Evolutionary conservation across 2,797 vertebrate genomes (phyloP), one percentile per base, ranked within the genome.

Genomic region (Peromyscus melanophrys): DNA sequence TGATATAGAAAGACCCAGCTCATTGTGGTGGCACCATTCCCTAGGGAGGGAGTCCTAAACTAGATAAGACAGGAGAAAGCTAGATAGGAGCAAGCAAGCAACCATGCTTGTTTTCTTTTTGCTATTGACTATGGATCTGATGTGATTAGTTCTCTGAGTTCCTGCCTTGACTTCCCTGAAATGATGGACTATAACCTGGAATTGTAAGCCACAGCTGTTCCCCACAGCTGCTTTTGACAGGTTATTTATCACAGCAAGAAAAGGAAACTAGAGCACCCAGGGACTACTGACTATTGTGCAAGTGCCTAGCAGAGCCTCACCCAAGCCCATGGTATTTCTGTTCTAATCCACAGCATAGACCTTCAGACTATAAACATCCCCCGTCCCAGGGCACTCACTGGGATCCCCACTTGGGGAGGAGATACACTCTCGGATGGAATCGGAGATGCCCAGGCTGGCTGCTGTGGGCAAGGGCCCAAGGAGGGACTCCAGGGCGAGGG

Each of bases 391-490:
- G 57, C 90, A 99, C 99, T 99, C 98, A 99, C 99, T 99, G 67
- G 98, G 98, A 67, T 99, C 99, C 34, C 85, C 96, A 96, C 99
- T 98, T 91, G 98, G 98, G 0, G 98, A 97, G 9, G 98, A 98
- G 59, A 99, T 98, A 92, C 99, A 99, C 96, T 98, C 98, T 67
- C 96, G 98, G 97, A 99, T 99, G 96, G 99, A 99, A 84, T 99
- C 99, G 0, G 98, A 98, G 93, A 99, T 99, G 90, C 99, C 99
- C 95, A 99, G 99, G 29, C 99, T 99, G 97, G 99, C 99, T 0
- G 99, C 99, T 0, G 99, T 99, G 81, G 99, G 99, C 96, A 99
- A 99, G 0, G 99, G 98, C 0, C 99, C 99, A 0, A 99, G 99
- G 96, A 99, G 98, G 95, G 99, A 99, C 67, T 98, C 99, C 97